phyloP scores from a whole-genome alignment of 2,888 invertebrate genomes.

The Brachylomia viminalis region DNA sequence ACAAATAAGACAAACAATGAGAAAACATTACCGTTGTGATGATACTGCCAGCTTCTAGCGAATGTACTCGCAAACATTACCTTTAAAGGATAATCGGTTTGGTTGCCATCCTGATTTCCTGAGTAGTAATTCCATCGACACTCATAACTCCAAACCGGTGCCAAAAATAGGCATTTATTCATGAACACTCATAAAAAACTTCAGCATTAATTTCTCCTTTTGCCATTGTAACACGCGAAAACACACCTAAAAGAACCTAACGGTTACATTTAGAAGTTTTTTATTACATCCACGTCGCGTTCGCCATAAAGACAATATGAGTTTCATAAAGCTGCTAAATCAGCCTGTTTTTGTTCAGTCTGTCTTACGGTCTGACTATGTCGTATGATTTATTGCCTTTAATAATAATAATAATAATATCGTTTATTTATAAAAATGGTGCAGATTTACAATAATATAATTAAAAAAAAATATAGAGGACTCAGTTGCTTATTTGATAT shows the following conservation, averaged over 20 bases:
- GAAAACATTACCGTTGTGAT: no score
- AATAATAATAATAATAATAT: no score
- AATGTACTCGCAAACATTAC: no score
- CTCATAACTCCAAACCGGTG: background rate
- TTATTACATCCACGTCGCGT: conserved; percentile 21
- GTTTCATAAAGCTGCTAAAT: conserved; percentile 2
- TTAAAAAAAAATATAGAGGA: no score
- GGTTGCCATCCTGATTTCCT: no score
- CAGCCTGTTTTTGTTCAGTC: conserved; percentile 14
- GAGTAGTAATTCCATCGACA: background rate
- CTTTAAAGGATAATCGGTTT: no score
- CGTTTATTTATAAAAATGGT: no score
- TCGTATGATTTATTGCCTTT: conserved; percentile 8
- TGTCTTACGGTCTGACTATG: conserved; percentile 19
- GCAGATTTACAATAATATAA: no score
- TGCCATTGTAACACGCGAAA: conserved; percentile 12
- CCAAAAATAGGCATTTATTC: background rate
- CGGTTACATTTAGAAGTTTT: conserved; percentile 33
- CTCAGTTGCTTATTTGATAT: no score
- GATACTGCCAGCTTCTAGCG: no score
- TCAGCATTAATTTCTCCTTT: conserved; percentile 31
- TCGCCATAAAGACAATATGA: conserved; percentile 7
- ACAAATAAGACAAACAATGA: no score
- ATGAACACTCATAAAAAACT: conserved; percentile 22
- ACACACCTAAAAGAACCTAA: conserved; percentile 14